phyloP scores from a whole-genome alignment of 2,888 invertebrate species.

The Lottia gigantea region DNA sequence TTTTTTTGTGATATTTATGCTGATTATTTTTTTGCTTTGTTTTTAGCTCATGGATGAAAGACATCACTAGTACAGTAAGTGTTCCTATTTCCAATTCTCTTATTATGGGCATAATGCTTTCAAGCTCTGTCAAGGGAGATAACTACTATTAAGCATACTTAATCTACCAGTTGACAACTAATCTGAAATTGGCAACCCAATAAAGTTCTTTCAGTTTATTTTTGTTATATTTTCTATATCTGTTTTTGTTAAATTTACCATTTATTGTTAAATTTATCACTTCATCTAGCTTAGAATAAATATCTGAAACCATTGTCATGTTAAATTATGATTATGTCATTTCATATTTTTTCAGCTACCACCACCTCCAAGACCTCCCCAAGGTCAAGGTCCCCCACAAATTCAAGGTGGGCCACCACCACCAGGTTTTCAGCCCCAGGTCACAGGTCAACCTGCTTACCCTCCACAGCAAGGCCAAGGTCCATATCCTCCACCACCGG shows the following conservation, averaged over 20 bases:
- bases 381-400: conserved; percentile 11
- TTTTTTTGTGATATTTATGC: background rate
- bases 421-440: conserved; percentile 19
- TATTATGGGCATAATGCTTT: background rate
- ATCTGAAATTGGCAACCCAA: no score
- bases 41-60: conserved; percentile 20
- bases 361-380: conserved; percentile 26
- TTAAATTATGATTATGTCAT: no score
- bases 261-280: no score
- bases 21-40: background rate
- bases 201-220: no score
- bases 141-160: no score
- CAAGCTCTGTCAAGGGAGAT: background rate
- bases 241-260: no score
- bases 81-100: background rate
- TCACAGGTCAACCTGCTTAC: conserved; percentile 20
- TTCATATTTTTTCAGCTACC: conserved; percentile 22
- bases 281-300: no score
- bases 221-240: no score
- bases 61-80: conserved; percentile 18
- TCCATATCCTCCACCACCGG: background rate
- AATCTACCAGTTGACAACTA: no score
- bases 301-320: no score
- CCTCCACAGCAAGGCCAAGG: conserved; percentile 20
- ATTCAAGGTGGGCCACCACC: conserved; percentile 17